These are phyloP conservation scores for Calephelis perditalis DNA, from an alignment of 2,888 invertebrate genomes.

Conservation along the genomic window DNA sequence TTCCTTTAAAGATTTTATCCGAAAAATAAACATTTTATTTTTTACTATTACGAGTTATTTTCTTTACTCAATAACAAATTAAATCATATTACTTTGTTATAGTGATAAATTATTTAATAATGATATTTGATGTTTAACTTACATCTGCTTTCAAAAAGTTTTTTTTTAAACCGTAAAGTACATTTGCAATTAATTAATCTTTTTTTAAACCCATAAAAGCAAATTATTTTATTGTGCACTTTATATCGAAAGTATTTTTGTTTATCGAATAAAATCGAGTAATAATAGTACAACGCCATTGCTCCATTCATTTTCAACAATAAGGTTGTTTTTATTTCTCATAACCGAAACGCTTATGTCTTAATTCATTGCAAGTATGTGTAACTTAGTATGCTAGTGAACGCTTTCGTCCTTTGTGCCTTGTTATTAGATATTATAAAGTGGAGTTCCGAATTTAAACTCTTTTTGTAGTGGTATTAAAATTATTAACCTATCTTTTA, in stretches of 20 bases:
- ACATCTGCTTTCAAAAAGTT: too few species aligned
- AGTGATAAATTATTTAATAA: too few species aligned
- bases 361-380: slow-evolving; percentile 20
- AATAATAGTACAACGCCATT: slow-evolving; percentile 32
- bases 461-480: slow-evolving; percentile 23
- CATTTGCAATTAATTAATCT: not conserved
- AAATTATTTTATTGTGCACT: not conserved
- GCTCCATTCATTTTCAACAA: slow-evolving; percentile 33
- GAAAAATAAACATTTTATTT: too few species aligned
- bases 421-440: slow-evolving; percentile 16
- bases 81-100: not conserved
- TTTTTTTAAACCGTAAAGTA: not conserved
- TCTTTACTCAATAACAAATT: not conserved
- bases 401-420: slow-evolving; percentile 20
- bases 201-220: not conserved
- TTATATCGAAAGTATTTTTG: not conserved
- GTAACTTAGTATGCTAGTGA: slow-evolving; percentile 7
- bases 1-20: too few species aligned
- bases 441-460: slow-evolving; percentile 23
- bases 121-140: too few species aligned
- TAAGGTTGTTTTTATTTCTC: slow-evolving; percentile 39
- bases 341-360: slow-evolving; percentile 34
- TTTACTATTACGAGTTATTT: too few species aligned
- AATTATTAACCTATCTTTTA: slow-evolving; percentile 5
- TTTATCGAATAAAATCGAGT: slow-evolving; percentile 30